Percentiles rank a stretch among this genome's conserved stretches.
These are phyloP conservation scores for Eulacestoma nigropectus DNA, from an alignment of 2,113 vertebrate genomes.

Conservation along the genomic window DNA sequence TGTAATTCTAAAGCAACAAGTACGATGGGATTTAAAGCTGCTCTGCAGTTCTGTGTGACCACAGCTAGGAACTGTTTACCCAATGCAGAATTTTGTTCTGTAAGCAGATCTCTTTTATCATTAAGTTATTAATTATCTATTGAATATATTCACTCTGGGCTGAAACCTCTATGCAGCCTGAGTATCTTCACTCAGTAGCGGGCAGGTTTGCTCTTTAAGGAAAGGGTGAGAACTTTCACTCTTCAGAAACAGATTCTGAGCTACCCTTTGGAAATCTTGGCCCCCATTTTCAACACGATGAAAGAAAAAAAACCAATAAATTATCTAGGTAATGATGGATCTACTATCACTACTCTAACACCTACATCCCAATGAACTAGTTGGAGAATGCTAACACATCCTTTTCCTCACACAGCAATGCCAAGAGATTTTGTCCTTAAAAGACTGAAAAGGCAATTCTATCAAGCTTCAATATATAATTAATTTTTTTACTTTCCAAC, in stretches of 20 bases:
- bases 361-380: background rate
- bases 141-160: background rate
- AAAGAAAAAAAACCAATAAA: background rate
- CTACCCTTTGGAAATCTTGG: background rate
- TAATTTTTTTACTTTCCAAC: background rate
- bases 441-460: background rate
- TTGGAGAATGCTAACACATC: background rate
- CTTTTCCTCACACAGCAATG: background rate
- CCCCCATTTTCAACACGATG: accelerated
- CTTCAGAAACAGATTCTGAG: background rate
- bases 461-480: background rate
- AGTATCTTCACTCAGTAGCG: background rate
- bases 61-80: background rate
- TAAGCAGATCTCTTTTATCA: background rate
- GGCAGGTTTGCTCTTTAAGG: background rate
- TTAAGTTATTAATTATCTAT: background rate
- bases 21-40: background rate
- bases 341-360: background rate
- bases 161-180: background rate
- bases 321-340: background rate
- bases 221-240: background rate
- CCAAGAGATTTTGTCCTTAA: background rate
- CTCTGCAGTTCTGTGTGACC: background rate
- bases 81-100: background rate
- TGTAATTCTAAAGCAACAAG: background rate